Conservation (phyloP, 2,888 invertebrate genomes). For the Thumatha senex region DNA sequence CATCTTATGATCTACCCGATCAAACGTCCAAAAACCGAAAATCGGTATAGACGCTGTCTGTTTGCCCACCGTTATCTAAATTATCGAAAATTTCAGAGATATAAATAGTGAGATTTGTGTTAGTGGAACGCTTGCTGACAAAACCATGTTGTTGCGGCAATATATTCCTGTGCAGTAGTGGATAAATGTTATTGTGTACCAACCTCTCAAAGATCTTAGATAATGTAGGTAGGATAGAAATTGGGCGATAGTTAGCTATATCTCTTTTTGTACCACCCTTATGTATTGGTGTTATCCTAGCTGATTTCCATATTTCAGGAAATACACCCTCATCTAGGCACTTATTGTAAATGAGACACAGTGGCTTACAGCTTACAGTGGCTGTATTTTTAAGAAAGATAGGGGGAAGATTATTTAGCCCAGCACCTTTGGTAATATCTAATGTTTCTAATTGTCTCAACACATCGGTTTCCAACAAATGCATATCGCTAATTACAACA, state of each 20-base stretch:
- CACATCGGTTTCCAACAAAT: no score
- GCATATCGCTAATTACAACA: no score
- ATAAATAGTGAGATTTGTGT: background rate
- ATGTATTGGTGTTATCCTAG: background rate
- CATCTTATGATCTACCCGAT: background rate
- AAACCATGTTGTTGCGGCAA: background rate
- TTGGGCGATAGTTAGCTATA: background rate
- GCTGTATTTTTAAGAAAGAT: no score
- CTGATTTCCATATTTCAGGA: background rate
- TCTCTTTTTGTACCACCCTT: no score
- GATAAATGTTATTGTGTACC: background rate
- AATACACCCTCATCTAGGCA: background rate
- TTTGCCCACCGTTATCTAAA: background rate
- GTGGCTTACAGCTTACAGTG: background rate
- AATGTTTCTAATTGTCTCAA: no score
- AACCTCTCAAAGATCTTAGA: background rate
- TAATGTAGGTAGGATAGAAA: background rate
- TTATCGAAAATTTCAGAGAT: background rate
- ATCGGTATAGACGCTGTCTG: background rate
- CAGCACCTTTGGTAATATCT: no score
- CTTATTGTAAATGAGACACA: no score
- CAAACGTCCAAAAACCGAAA: background rate
- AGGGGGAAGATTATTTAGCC: no score
- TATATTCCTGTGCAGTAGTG: background rate
- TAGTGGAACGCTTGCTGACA: background rate